These are phyloP conservation scores for Chironomus tentans DNA, from an alignment of 2,888 invertebrate genomes.

Conservation along the genomic window DNA sequence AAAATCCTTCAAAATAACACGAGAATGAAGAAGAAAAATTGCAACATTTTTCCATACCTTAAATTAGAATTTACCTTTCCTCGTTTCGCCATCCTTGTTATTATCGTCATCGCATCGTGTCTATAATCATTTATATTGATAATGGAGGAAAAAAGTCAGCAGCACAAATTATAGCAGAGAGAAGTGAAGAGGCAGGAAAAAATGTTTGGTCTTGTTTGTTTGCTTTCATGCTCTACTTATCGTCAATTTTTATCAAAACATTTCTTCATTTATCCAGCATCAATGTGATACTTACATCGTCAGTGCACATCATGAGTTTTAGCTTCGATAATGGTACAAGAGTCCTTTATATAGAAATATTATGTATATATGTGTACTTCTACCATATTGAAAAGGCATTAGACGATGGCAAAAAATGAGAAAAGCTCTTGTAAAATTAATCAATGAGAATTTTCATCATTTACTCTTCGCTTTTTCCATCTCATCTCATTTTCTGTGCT, in stretches of 20 bases:
- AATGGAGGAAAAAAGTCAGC: no score
- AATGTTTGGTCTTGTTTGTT: neutral
- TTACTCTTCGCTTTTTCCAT: neutral
- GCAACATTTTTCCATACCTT: no score
- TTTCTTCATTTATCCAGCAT: neutral
- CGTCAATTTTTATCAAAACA: slow-evolving; percentile 15
- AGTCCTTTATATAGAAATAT: neutral
- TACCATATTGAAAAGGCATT: neutral
- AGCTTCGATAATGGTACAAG: neutral
- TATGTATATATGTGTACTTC: neutral
- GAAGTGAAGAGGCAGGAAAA: no score
- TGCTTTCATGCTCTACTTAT: slow-evolving; percentile 21
- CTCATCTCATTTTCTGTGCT: neutral
- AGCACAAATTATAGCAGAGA: no score
- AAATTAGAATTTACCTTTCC: no score
- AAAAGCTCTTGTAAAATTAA: slow-evolving; percentile 26
- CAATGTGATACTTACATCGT: neutral
- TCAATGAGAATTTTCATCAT: slow-evolving; percentile 22
- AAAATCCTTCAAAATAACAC: no score
- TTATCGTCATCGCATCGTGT: no score
- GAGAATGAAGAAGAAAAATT: no score
- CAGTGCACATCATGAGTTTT: neutral
- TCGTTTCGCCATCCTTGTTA: no score
- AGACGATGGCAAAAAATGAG: neutral
- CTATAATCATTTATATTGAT: no score